phyloP scores from a whole-genome alignment of 1,140 invertebrate genomes.

The Scaptomyza montana region DNA sequence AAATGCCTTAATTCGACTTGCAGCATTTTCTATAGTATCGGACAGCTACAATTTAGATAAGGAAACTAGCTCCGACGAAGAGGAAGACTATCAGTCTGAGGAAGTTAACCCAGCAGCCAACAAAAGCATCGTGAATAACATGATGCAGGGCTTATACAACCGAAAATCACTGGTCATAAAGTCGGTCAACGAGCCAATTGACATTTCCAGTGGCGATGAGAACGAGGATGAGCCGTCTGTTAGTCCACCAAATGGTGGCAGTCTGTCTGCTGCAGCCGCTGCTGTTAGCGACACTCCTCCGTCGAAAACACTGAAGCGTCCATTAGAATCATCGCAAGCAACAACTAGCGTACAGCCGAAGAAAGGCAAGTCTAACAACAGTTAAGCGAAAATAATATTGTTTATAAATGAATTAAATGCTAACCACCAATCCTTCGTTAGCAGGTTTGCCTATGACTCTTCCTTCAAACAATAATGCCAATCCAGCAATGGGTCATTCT shows the following conservation, averaged over 20 bases:
- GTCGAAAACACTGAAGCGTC: slow-evolving; percentile 39
- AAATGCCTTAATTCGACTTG: slow-evolving; percentile 4
- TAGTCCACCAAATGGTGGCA: slow-evolving; percentile 45
- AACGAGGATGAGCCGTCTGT: slow-evolving; percentile 75
- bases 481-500: background rate
- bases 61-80: slow-evolving; percentile 51
- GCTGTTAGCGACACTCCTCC: background rate
- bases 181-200: slow-evolving; percentile 84
- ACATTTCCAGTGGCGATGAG: slow-evolving; percentile 86
- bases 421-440: slow-evolving; percentile 25
- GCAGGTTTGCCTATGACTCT: background rate
- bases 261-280: background rate
- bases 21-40: slow-evolving; percentile 85
- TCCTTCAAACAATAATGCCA: background rate
- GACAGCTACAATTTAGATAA: slow-evolving; percentile 86
- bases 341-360: slow-evolving; percentile 18
- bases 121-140: slow-evolving; percentile 85
- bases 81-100: slow-evolving; percentile 44
- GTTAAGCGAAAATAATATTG: background rate
- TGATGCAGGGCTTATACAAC: slow-evolving; percentile 83
- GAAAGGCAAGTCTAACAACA: slow-evolving; percentile 43
- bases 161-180: slow-evolving; percentile 25
- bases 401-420: slow-evolving; percentile 18
- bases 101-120: slow-evolving; percentile 67
- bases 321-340: slow-evolving; percentile 13